These are phyloP conservation scores for Sapayoa aenigma DNA, from an alignment of 2,113 vertebrate genomes.

Conservation along the genomic window DNA sequence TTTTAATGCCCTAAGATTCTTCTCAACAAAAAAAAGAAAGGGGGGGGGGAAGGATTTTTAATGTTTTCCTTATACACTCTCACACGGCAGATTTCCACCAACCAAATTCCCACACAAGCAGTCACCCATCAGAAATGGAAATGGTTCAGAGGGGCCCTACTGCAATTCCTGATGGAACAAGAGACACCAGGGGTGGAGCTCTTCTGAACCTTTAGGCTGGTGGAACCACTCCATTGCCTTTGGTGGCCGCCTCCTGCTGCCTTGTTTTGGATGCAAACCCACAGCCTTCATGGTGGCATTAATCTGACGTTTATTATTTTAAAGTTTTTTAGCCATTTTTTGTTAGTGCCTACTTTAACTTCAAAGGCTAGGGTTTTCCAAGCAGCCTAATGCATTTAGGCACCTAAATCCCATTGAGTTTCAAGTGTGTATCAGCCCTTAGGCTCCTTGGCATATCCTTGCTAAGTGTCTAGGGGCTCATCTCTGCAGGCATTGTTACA, in stretches of 20 bases:
- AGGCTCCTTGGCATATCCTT: conserved; percentile 22
- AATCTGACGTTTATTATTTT: not conserved
- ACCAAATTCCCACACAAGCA: not conserved
- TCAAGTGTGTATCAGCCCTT: conserved; percentile 6
- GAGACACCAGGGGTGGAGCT: not conserved
- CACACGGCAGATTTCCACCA: not conserved
- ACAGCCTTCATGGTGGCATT: not conserved
- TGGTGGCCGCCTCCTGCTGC: fast-evolving
- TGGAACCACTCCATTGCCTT: not conserved
- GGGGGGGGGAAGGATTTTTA: not conserved
- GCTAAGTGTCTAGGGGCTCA: conserved; percentile 9
- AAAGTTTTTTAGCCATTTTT: not conserved
- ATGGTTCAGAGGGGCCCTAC: not conserved
- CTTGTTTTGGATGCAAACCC: not conserved
- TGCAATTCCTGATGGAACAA: not conserved
- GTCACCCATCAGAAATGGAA: not conserved
- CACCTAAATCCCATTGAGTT: conserved; percentile 38
- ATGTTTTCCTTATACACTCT: not conserved
- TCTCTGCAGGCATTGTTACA: not conserved
- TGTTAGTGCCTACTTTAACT: not conserved
- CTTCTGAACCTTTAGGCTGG: not conserved
- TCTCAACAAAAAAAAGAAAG: not conserved
- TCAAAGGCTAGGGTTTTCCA: conserved; percentile 29
- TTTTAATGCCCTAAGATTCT: conserved; percentile 60
- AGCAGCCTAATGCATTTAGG: conserved; percentile 32